A percentile compares a stretch with the other conserved stretches of the same genome.
Evolutionary conservation across 2,113 vertebrate genomes (phyloP).

Genomic region (Strix uralensis): DNA sequence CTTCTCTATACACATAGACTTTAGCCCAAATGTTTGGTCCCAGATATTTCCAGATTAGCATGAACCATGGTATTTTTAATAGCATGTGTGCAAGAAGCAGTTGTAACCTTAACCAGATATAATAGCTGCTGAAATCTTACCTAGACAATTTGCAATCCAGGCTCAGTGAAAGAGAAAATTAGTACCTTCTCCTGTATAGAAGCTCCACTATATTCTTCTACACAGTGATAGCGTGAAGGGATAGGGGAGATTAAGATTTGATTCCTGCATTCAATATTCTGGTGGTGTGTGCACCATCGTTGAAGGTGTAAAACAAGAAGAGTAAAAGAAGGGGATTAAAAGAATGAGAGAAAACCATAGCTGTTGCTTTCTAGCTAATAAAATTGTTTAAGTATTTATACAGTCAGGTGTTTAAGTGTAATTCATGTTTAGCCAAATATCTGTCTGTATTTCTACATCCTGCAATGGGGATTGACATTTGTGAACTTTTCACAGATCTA

Average conservation of each 20-base stretch:
- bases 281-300: not conserved
- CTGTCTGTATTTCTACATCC: not conserved
- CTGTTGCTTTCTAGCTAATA: not conserved
- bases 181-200: not conserved
- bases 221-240: not conserved
- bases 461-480: not conserved
- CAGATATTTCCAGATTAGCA: not conserved
- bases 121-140: not conserved
- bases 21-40: not conserved
- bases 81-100: not conserved
- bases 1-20: not conserved
- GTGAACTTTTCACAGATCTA: conserved; percentile 77
- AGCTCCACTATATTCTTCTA: not conserved
- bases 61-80: not conserved
- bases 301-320: not conserved
- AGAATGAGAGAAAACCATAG: not conserved
- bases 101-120: not conserved
- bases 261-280: not conserved
- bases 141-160: not conserved
- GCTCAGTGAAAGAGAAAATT: not conserved
- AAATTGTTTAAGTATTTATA: not conserved
- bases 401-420: not conserved
- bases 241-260: not conserved
- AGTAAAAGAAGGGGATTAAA: not conserved
- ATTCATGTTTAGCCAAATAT: not conserved